Conservation (phyloP, 2,113 vertebrate genomes). For the Motacilla tschutschensis region DNA sequence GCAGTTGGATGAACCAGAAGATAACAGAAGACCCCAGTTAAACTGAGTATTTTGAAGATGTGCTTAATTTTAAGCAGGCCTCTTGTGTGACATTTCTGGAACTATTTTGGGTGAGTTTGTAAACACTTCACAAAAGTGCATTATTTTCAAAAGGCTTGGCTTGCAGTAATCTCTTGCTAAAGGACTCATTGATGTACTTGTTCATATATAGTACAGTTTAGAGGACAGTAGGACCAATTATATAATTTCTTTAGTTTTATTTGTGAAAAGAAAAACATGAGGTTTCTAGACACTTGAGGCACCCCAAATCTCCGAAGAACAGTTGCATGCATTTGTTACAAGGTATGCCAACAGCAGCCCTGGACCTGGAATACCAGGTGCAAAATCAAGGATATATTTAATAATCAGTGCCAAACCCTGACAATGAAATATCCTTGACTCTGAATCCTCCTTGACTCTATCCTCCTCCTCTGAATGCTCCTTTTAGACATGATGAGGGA, state of each 20-base stretch:
- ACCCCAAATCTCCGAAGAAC: not conserved
- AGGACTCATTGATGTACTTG: not conserved
- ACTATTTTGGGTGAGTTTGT: not conserved
- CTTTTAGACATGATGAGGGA: not conserved
- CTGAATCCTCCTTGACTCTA: not conserved
- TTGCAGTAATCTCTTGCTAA: not conserved
- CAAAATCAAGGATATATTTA: not conserved
- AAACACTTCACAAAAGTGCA: not conserved
- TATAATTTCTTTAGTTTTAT: not conserved
- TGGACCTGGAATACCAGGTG: not conserved
- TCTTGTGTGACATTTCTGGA: not conserved
- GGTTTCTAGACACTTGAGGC: not conserved
- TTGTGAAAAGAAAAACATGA: not conserved
- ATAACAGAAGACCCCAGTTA: not conserved
- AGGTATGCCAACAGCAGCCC: not conserved
- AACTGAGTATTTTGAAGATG: not conserved
- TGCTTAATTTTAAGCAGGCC: not conserved
- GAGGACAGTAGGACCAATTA: not conserved
- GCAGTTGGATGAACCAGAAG: not conserved
- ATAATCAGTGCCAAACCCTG: not conserved
- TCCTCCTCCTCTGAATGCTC: not conserved
- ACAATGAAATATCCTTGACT: not conserved
- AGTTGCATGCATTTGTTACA: not conserved
- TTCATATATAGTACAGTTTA: not conserved
- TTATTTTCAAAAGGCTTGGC: not conserved